Evolutionary conservation across 2,113 vertebrate genomes (phyloP).

Genomic region (Odocoileus hemionus): DNA sequence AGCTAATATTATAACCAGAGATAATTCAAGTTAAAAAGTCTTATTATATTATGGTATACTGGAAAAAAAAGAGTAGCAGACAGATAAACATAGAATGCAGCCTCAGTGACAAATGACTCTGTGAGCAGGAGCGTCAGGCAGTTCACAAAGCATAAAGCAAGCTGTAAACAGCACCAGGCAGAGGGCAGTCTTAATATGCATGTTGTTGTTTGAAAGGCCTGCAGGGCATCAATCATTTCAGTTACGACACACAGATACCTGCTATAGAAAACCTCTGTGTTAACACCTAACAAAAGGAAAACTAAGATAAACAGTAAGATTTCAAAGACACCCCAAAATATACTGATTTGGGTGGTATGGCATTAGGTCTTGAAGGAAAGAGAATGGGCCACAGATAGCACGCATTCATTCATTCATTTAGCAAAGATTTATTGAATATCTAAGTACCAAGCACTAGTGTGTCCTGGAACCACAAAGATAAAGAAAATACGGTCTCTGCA

Average conservation of each 20-base stretch:
- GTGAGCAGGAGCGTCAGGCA: neutral
- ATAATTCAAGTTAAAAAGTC: constrained; percentile 6
- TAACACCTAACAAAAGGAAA: neutral
- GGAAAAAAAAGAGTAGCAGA: neutral
- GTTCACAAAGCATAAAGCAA: constrained; percentile 28
- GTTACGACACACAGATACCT: neutral
- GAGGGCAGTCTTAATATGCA: constrained; percentile 9
- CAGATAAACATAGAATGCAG: neutral
- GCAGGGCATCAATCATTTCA: neutral
- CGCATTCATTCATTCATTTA: neutral
- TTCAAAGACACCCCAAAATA: neutral
- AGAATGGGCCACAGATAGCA: neutral
- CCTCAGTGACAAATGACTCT: constrained; percentile 27
- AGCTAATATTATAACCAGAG: neutral
- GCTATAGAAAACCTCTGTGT: neutral
- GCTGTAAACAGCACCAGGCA: neutral
- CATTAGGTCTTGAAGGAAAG: neutral
- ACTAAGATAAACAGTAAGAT: neutral
- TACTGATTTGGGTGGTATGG: neutral
- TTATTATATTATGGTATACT: neutral
- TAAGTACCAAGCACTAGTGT: neutral
- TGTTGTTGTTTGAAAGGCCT: neutral
- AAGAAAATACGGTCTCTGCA: neutral
- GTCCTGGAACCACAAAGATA: neutral
- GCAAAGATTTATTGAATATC: neutral